Evolutionary conservation across 2,797 vertebrate species (phyloP).

Genomic region (Mus caroli): DNA sequence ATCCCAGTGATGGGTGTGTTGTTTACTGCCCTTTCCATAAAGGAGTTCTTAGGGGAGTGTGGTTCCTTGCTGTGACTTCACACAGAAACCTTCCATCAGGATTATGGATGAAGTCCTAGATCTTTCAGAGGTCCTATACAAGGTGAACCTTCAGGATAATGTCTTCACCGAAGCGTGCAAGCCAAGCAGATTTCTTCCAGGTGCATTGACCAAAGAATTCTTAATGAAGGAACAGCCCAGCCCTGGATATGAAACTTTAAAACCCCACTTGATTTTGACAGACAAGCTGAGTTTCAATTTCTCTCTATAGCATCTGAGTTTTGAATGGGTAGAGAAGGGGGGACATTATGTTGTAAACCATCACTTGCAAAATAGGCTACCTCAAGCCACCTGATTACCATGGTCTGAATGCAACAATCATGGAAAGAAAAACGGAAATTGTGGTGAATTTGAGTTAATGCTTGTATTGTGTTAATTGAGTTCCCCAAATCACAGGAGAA

Average conservation of each 20-base stretch:
- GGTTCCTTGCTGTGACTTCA: constrained; percentile 92
- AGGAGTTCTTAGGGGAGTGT: constrained; percentile 94
- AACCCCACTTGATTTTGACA: constrained; percentile 92
- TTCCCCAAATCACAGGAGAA: too few relatives aligned
- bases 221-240: constrained; percentile 92
- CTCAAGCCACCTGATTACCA: background rate
- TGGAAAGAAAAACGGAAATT: constrained; percentile 11
- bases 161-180: constrained; percentile 92
- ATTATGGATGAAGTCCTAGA: constrained; percentile 93
- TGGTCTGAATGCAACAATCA: background rate
- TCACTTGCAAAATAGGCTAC: background rate
- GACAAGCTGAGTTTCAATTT: constrained; percentile 92
- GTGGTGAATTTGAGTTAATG: too few relatives aligned
- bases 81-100: constrained; percentile 92
- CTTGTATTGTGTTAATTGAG: too few relatives aligned
- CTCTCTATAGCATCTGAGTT: background rate
- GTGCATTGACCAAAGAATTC: constrained; percentile 91
- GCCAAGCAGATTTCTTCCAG: constrained; percentile 93
- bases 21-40: background rate
- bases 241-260: constrained; percentile 91
- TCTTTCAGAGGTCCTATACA: constrained; percentile 90
- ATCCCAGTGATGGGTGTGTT: background rate
- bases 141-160: constrained; percentile 91
- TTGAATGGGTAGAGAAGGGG: background rate
- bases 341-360: background rate